Evolutionary conservation across 1,140 invertebrate genomes (phyloP), one percentile per base, ranked within the genome.

Genomic region (Monomorium pharaonis): DNA sequence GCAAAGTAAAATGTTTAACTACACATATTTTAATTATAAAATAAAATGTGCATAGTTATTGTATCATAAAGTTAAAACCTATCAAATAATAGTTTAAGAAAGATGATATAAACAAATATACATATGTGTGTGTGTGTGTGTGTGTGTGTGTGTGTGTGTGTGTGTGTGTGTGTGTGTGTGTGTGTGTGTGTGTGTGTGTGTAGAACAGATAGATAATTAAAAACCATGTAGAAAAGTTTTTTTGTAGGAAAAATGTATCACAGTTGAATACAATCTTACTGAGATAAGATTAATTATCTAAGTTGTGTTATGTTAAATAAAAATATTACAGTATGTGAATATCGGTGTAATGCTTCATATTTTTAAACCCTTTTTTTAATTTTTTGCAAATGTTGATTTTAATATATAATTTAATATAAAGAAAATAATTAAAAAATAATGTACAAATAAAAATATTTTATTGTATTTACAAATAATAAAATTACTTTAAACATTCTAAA

Each of bases 221-320:
- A 33, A 69, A 63, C n/a, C 65, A 67, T 67, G 16, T 69, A 18
- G 14, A 49, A 51, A 51, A 49, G 37, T 27, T 56, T 65, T 60
- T 37, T 49, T 21, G 3, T 70, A 10, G 51, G 5, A 30, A 56
- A 76, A 62, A 84, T 44, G 2, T 87, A 88, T 86, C 85, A 88
- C 87, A 86, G 85, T 88, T 88, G 51, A 63, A 51, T 65, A 80
- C 44, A 24, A 75, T 74, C 49, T 56, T 33, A 63, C 54, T 76
- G n/a, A 21, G 14, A 62, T 76, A 62, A 18, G 33, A 60, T 54
- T 60, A 75, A 65, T 81, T 33, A 44, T 49, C 33, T 27, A 62
- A 27, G 27, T n/a, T n/a, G 21, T 58, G 37, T 76, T 44, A 58
- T 5, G 30, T 49, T 77, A 60, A 58, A 62, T 47, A 7, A 44